These are phyloP conservation scores for Drosophila emarginata DNA, from an alignment of 2,888 invertebrate genomes.

Conservation along the genomic window DNA sequence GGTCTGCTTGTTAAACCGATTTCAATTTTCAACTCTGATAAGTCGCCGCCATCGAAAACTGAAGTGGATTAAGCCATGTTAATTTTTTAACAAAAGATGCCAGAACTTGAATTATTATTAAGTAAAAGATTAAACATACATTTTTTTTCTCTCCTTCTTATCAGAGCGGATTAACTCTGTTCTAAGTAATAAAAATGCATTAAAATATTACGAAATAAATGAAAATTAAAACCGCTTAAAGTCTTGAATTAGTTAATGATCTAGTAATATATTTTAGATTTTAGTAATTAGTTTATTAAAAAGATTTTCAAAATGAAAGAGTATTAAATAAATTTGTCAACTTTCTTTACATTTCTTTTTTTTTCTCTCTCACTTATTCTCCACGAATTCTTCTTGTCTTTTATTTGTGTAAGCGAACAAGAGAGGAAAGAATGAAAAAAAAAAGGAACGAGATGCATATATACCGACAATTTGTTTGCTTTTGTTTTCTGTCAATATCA, in stretches of 20 bases:
- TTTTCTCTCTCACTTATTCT: neutral
- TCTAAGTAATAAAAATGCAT: no score
- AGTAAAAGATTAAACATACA: neutral
- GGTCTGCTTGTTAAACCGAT: conserved; percentile 52
- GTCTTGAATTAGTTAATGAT: no score
- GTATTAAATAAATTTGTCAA: neutral
- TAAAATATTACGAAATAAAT: no score
- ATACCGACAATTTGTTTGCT: conserved; percentile 69
- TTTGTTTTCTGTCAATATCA: conserved; percentile 74
- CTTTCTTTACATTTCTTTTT: neutral
- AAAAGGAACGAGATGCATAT: neutral
- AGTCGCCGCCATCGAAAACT: conserved; percentile 28
- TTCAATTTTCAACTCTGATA: conserved; percentile 49
- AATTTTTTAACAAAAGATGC: neutral
- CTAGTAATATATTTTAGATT: no score
- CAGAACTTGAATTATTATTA: no score
- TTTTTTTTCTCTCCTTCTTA: no score
- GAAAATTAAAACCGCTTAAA: no score
- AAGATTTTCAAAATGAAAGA: neutral
- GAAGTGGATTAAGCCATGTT: neutral
- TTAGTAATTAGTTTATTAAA: no score
- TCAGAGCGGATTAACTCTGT: no score
- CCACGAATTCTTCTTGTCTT: neutral
- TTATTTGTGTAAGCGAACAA: neutral
- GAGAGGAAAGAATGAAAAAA: neutral